Conservation (phyloP, 2,113 vertebrate species). For the Alligator mississippiensis region DNA sequence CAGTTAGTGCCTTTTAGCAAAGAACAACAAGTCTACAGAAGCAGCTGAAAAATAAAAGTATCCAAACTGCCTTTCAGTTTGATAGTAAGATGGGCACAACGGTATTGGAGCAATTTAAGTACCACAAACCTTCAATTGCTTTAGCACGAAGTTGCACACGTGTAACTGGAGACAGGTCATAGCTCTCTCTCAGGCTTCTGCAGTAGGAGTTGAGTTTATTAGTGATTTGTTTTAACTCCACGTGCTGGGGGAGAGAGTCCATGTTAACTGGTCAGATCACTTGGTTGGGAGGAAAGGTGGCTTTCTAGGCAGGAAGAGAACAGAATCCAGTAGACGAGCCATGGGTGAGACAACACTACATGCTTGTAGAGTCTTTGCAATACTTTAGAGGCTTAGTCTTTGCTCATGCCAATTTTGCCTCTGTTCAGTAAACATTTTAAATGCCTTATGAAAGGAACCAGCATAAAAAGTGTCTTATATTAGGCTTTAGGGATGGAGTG, state of each 20-base stretch:
- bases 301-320: slow-evolving; percentile 1
- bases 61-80: slow-evolving; percentile 2
- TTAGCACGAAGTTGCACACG: background rate
- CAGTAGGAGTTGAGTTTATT: background rate
- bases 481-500: background rate
- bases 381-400: background rate
- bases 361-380: background rate
- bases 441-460: no score
- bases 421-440: background rate
- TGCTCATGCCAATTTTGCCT: background rate
- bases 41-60: background rate
- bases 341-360: no score
- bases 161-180: background rate
- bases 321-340: background rate
- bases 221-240: background rate
- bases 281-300: background rate
- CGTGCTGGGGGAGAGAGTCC: background rate
- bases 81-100: background rate
- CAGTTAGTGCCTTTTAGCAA: background rate
- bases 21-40: background rate
- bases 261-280: background rate
- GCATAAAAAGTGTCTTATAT: no score
- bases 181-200: background rate
- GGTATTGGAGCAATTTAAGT: background rate
- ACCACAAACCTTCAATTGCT: background rate